Evolutionary conservation across 2,888 invertebrate species (phyloP).

Genomic region (Pandemis heparana): DNA sequence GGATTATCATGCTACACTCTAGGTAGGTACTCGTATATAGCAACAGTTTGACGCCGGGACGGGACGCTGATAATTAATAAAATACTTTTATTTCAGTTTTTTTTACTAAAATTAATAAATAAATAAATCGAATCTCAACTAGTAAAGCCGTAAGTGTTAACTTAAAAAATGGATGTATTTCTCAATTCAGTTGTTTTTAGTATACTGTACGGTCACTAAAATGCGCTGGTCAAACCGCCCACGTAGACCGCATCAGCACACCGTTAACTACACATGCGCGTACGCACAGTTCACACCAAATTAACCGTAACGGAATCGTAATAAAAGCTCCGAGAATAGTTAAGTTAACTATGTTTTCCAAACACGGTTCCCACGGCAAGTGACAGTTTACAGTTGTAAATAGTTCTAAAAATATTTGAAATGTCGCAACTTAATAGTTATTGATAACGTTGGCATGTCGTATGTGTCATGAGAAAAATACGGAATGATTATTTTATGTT

Average conservation of each 20-base stretch:
- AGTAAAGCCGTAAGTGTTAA: too few relatives aligned
- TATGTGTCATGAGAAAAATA: background rate
- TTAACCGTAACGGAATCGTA: background rate
- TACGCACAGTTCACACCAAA: background rate
- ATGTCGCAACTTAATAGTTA: constrained; percentile 11
- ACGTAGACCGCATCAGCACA: constrained; percentile 1
- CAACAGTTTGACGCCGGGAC: too few relatives aligned
- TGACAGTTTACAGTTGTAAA: constrained; percentile 16
- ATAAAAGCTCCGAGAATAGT: background rate
- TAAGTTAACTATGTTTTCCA: background rate
- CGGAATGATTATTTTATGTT: background rate
- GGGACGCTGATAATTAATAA: too few relatives aligned
- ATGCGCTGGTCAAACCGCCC: constrained; percentile 1
- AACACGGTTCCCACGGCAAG: constrained; percentile 9
- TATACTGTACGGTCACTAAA: background rate
- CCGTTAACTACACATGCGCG: background rate
- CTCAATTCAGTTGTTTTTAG: too few relatives aligned
- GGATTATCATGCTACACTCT: too few relatives aligned
- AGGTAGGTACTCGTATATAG: too few relatives aligned
- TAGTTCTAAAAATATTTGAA: constrained; percentile 11
- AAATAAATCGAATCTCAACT: too few relatives aligned
- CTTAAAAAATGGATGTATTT: too few relatives aligned
- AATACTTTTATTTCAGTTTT: too few relatives aligned
- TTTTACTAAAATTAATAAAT: too few relatives aligned
- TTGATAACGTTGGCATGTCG: background rate